Base-by-base conservation (phyloP, 2,113 vertebrate species). In the Illadopsis cleaveri region DNA sequence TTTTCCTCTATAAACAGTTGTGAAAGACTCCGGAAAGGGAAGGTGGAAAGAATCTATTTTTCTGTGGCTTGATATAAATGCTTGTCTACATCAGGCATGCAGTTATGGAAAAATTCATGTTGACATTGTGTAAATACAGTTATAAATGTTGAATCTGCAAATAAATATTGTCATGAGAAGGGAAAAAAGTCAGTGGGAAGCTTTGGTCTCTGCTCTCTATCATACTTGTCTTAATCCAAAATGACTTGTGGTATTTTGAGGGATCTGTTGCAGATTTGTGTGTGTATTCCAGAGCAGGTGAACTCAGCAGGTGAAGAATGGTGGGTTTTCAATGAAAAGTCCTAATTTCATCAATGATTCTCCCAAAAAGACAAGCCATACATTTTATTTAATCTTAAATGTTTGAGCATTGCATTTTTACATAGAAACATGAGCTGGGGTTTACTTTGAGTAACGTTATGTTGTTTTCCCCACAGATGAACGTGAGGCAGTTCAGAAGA, bases 401-500 rank as follows among this genome's bases (percentile, higher is more conserved):
- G 18, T 78, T 48, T 60, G 48, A 76, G 10, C 23, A 42, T 60
- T n/a, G 6, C 21, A 3, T 50, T 69, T 19, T 51, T 42, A 15
- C 1, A 0, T 2, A 35, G 40, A 37, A 75, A 5, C 8, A 0
- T 5, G 37, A 60, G 19, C 11, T 8, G 61, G 31, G 76, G 37
- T 84, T 47, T 56, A 45, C 33, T 70, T 85, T 31, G 37, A 71
- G 35, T 81, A 77, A 96, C 33, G 1, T 9, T 16, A 11, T 73
- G 31, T 23, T 96, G 31, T 93, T 71, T 96, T 64, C 92, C 51
- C 61, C 77, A 75, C 53, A 99, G 99, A 99, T 98, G 99, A 99
- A 91, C 99, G 99, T 18, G 99, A 99, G 97, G 99, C 99, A 4
- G 99, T 99, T 86, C 99, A 99, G 98, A 99, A 99, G 98, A 99